A percentile compares a stretch with the other conserved stretches of the same genome.
phyloP scores from a whole-genome alignment of 2,113 vertebrate genomes.

The Festucalex cinctus region DNA sequence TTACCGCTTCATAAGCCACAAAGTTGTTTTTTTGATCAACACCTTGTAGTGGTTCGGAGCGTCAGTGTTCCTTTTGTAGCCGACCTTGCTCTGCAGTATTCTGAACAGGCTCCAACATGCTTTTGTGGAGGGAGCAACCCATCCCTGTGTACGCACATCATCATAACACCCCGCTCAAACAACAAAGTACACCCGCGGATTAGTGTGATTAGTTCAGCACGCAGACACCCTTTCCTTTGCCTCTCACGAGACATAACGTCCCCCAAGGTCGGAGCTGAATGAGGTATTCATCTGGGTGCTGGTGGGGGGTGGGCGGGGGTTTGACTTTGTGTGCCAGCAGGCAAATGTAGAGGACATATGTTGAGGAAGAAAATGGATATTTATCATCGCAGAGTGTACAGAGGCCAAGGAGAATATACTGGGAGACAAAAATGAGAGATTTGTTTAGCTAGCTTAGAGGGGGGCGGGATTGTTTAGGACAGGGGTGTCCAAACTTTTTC shows the following conservation, averaged over 20 bases:
- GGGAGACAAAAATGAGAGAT: conserved; percentile 38
- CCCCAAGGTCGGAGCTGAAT: conserved; percentile 66
- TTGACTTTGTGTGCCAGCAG: conserved; percentile 57
- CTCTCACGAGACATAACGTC: conserved; percentile 40
- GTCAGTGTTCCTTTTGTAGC: conserved; percentile 38
- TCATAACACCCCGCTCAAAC: conserved; percentile 20
- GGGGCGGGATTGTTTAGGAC: neutral
- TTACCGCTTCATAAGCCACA: too few species aligned
- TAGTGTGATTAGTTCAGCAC: conserved; percentile 53
- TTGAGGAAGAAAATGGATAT: conserved; percentile 69
- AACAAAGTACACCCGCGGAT: conserved; percentile 50
- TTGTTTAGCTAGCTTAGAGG: neutral
- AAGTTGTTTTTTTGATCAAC: conserved; percentile 1
- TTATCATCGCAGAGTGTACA: conserved; percentile 58
- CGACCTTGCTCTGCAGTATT: conserved; percentile 46
- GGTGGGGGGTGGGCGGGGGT: too few species aligned
- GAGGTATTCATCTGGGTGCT: conserved; percentile 58
- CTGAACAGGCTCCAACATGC: conserved; percentile 60
- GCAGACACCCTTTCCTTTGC: conserved; percentile 32
- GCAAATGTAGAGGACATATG: conserved; percentile 61
- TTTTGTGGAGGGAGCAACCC: conserved; percentile 30
- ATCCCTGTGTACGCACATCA: conserved; percentile 18
- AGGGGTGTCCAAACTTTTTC: too few species aligned
- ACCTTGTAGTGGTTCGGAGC: conserved; percentile 36
- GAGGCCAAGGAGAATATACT: conserved; percentile 32